phyloP scores from a whole-genome alignment of 1,140 invertebrate species.

The Vollenhovia emeryi region DNA sequence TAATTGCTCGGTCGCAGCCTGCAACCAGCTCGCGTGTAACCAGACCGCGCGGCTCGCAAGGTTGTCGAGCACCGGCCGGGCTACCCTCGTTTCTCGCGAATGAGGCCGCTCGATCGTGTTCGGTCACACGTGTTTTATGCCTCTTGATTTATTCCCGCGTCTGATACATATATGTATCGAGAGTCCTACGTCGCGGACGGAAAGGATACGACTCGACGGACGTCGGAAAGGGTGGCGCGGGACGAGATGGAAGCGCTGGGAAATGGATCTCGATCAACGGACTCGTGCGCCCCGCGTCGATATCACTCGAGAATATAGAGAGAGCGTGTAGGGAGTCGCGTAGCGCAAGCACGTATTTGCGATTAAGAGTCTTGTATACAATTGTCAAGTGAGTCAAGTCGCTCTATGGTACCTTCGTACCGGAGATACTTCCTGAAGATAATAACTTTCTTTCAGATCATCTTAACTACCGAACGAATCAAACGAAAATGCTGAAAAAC shows the following conservation, averaged over 20 bases:
- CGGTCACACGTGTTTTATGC: slow-evolving; percentile 34
- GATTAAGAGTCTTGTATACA: not conserved
- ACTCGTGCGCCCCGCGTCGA: not conserved
- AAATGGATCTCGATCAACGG: not conserved
- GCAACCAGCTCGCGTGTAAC: slow-evolving; percentile 7
- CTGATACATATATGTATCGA: slow-evolving; percentile 48
- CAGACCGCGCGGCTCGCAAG: slow-evolving; percentile 15
- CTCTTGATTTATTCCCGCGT: slow-evolving; percentile 49
- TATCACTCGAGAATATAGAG: not conserved
- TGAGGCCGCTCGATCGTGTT: slow-evolving; percentile 42
- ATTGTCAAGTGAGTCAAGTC: not conserved
- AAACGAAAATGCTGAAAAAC: too few relatives aligned
- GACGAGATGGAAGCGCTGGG: not conserved
- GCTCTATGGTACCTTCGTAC: not conserved
- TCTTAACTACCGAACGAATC: too few relatives aligned
- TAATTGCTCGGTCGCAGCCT: not conserved
- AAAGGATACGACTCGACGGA: not conserved
- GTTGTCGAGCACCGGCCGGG: slow-evolving; percentile 27
- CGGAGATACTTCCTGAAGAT: not conserved
- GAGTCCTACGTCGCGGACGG: not conserved
- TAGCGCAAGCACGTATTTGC: not conserved
- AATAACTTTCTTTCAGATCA: too few relatives aligned
- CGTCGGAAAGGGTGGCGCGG: not conserved
- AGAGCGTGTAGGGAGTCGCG: not conserved
- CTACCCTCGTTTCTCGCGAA: slow-evolving; percentile 32